Base-by-base conservation (phyloP, 2,888 invertebrate genomes). In the Oligia latruncula region DNA sequence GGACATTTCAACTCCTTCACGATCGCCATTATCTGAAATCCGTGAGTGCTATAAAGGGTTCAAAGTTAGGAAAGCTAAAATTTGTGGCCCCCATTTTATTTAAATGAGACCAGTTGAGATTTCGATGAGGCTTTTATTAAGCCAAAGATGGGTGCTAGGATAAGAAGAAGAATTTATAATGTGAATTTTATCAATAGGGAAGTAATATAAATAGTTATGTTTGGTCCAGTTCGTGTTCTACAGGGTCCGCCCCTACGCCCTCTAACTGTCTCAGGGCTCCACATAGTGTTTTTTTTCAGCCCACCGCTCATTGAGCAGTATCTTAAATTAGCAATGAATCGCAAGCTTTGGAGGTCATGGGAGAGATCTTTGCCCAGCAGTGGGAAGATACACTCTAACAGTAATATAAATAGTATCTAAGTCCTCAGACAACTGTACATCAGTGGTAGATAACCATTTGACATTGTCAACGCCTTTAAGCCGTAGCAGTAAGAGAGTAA, bases 61-160 rank as follows among this genome's bases (percentile, higher is more conserved):
- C 72, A 81, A 80, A 80, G 75, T 83, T 66, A 75, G 29, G 40
- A 43, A 49, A 52, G 71, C 85, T 76, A 58, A 52, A 85, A 71
- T 80, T n/a, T 15, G 55, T 73, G 20, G 43, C 35, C 2, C 13
- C 60, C 66, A 62, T 80, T 82, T 67, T 67, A 80, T 74, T 74
- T 62, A 35, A 82, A 82, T 67, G 58, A 29, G 65, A 43, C 4
- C 43, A 60, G n/a, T 82, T 80, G 23, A 74, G 43, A 74, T 60
- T 73, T 43, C 1, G 9, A 20, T 35, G 43, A 67, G 35, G 52
- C 29, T 82, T 52, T 72, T 29, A 58, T 23, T 46, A 43, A 35
- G 49, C 13, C n/a, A 20, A 29, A 15, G 20, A 71, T 65, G 4
- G 17, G 62, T 46, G 35, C n/a, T 11, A 5, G 13, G 43, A 43